A percentile compares a stretch with the other conserved stretches of the same genome.
phyloP scores from a whole-genome alignment of 2,888 invertebrate genomes.

The Apotomis betuletana region DNA sequence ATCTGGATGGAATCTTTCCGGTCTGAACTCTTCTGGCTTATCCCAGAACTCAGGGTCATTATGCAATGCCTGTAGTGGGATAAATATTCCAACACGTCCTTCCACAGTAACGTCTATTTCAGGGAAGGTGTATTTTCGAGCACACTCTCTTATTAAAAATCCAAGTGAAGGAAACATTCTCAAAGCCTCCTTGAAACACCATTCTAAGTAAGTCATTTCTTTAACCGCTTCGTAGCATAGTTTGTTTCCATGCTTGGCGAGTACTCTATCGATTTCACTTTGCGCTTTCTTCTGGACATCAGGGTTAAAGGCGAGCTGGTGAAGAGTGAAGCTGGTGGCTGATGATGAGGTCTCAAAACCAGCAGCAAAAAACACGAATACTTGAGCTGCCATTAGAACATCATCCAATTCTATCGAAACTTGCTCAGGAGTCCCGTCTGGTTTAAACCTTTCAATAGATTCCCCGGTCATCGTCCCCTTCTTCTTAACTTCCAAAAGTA shows the following conservation, averaged over 20 bases:
- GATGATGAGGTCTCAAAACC: slow-evolving; percentile 69
- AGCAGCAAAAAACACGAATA: slow-evolving; percentile 58
- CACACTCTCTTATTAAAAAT: slow-evolving; percentile 57
- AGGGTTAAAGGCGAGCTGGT: slow-evolving; percentile 62
- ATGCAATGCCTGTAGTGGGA: slow-evolving; percentile 59
- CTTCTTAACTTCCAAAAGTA: slow-evolving; percentile 59
- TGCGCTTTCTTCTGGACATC: slow-evolving; percentile 60
- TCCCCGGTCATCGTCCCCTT: slow-evolving; percentile 59
- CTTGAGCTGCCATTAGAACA: slow-evolving; percentile 39
- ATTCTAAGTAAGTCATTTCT: slow-evolving; percentile 64
- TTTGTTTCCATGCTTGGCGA: slow-evolving; percentile 54
- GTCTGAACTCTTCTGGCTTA: slow-evolving; percentile 59
- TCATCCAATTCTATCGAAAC: slow-evolving; percentile 39
- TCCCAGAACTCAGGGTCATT: slow-evolving; percentile 64
- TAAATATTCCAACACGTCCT: slow-evolving; percentile 56
- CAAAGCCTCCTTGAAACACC: slow-evolving; percentile 63
- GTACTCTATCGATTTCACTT: slow-evolving; percentile 57
- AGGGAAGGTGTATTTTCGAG: slow-evolving; percentile 57
- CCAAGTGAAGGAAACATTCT: slow-evolving; percentile 68
- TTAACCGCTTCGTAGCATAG: slow-evolving; percentile 63
- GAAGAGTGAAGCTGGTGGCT: slow-evolving; percentile 63
- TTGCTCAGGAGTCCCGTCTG: slow-evolving; percentile 53
- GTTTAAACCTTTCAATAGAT: slow-evolving; percentile 56
- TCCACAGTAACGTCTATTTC: slow-evolving; percentile 60
- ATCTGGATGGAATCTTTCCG: slow-evolving; percentile 62